A percentile compares a stretch with the other conserved stretches of the same genome.
phyloP scores from a whole-genome alignment of 2,797 vertebrate genomes.

The Dendrocincla fuliginosa region DNA sequence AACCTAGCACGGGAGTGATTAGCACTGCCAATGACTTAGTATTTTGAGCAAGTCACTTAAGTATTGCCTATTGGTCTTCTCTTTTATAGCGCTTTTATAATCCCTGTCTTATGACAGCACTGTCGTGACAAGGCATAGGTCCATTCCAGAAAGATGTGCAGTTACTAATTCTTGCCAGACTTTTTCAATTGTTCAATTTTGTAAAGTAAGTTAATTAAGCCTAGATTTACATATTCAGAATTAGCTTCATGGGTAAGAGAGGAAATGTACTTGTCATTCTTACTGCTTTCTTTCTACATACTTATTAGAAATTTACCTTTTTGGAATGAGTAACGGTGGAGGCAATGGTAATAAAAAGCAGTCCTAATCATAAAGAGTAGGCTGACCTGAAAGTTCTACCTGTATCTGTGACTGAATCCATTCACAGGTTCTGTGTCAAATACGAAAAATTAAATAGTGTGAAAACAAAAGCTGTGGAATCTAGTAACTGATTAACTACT shows the following conservation, averaged over 20 bases:
- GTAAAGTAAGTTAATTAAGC: not conserved
- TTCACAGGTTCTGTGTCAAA: slow-evolving; percentile 68
- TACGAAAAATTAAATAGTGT: slow-evolving; percentile 67
- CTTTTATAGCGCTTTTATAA: not conserved
- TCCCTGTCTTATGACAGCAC: not conserved
- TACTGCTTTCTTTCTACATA: not conserved
- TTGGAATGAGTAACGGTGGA: not conserved
- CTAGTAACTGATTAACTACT: slow-evolving; percentile 83
- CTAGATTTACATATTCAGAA: not conserved
- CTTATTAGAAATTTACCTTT: not conserved
- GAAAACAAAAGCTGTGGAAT: slow-evolving; percentile 76
- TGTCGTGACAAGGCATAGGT: not conserved
- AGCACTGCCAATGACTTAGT: not conserved
- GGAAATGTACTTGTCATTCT: not conserved
- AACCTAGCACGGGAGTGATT: not conserved
- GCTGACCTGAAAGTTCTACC: slow-evolving; percentile 14
- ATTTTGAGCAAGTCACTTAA: not conserved
- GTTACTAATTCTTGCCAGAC: not conserved
- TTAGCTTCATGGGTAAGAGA: not conserved
- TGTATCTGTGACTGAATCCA: slow-evolving; percentile 11
- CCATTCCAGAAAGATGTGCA: not conserved
- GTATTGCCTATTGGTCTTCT: not conserved
- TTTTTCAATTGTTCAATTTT: not conserved
- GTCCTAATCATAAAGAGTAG: not conserved
- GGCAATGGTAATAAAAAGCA: not conserved